A percentile compares a stretch with the other conserved stretches of the same genome.
Evolutionary conservation across 2,797 vertebrate genomes (phyloP).

Genomic region (Labeo calbasu): DNA sequence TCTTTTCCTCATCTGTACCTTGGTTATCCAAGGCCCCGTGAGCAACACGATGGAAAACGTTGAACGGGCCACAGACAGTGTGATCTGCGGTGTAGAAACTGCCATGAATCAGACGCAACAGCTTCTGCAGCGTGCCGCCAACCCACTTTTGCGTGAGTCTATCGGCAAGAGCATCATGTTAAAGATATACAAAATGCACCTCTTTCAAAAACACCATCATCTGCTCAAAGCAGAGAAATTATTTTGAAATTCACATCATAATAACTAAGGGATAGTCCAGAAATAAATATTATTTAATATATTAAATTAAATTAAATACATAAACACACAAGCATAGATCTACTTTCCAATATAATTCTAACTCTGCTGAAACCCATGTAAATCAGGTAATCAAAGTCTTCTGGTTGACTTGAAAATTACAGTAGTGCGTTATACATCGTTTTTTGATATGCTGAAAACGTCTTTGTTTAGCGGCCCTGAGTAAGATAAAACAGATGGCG

Average conservation of each 20-base stretch:
- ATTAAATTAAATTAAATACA: background rate
- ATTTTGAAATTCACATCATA: background rate
- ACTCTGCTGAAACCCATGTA: background rate
- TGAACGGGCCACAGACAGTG: slow-evolving; percentile 75
- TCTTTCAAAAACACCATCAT: background rate
- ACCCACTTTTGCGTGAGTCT: slow-evolving; percentile 84
- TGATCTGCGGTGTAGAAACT: slow-evolving; percentile 86
- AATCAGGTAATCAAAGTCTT: background rate
- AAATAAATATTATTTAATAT: background rate
- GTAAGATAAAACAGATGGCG: slow-evolving; percentile 80
- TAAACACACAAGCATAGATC: background rate
- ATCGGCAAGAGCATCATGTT: background rate
- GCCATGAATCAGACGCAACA: slow-evolving; percentile 87
- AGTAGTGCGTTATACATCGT: background rate
- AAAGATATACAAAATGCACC: background rate
- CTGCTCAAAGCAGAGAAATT: background rate
- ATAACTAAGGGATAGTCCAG: background rate
- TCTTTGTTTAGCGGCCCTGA: slow-evolving; percentile 73
- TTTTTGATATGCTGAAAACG: slow-evolving; percentile 5
- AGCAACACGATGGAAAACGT: slow-evolving; percentile 84
- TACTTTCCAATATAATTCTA: background rate
- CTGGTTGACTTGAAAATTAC: background rate
- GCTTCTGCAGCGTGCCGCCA: slow-evolving; percentile 71
- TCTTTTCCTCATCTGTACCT: slow-evolving; percentile 75
- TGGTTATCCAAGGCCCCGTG: slow-evolving; percentile 84